phyloP scores from a whole-genome alignment of 1,140 invertebrate species.

The Drosophila lini region DNA sequence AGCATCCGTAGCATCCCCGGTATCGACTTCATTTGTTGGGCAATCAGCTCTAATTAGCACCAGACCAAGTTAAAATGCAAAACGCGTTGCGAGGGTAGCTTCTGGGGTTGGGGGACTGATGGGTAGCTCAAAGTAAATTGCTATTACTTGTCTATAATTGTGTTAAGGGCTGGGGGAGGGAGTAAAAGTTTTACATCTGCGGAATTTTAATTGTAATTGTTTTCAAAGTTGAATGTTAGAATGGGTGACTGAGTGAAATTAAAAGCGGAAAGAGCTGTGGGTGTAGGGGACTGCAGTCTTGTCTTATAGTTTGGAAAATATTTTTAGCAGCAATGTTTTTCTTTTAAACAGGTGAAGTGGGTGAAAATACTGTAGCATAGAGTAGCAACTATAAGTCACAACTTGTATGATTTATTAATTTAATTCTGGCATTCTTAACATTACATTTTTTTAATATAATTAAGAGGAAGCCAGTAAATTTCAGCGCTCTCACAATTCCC shows the following conservation, averaged over 20 bases:
- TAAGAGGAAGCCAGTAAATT: not conserved
- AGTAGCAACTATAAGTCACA: no score
- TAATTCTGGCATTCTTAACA: not conserved
- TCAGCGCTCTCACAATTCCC: not conserved
- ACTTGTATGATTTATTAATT: not conserved
- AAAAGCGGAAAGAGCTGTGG: not conserved
- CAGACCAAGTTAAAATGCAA: conserved; percentile 57
- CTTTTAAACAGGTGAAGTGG: no score
- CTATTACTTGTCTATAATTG: conserved; percentile 76
- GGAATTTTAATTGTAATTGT: conserved; percentile 70
- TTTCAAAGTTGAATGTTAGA: conserved; percentile 38
- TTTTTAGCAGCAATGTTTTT: not conserved
- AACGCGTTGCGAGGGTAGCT: conserved; percentile 20
- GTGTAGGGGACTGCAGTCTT: not conserved
- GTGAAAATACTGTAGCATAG: no score
- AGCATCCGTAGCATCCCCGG: conserved; percentile 3
- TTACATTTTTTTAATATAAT: not conserved
- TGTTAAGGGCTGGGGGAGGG: not conserved
- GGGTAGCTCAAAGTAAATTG: conserved; percentile 66
- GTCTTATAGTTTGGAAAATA: not conserved
- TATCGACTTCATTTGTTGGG: conserved; percentile 67
- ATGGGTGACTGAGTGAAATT: conserved; percentile 24
- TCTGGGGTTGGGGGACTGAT: conserved; percentile 19
- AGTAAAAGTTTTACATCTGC: conserved; percentile 38
- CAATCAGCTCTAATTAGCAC: conserved; percentile 76